Evolutionary conservation across 2,113 vertebrate genomes (phyloP), one percentile per base, ranked within the genome.

Genomic region (Corvus cornix): DNA sequence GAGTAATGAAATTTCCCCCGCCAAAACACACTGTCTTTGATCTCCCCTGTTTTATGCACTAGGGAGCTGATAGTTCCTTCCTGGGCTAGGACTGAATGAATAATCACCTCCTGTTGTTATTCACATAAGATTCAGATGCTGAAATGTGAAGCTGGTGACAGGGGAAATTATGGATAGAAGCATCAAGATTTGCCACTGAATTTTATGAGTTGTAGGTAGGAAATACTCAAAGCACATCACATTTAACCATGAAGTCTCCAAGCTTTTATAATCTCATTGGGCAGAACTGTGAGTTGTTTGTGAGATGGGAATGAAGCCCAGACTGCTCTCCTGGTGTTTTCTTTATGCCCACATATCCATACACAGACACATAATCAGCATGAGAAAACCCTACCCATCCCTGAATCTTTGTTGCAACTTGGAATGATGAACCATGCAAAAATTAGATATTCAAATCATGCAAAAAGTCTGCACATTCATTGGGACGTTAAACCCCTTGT

Each of bases 51-150:
- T 82, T 87, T 73, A 76, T 79, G 66, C 67, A 46, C 64, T 43
- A 33, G 84, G 39, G 55, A 91, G 16, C 33, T 85, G 44, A 76
- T 20, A 52, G 56, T 68, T 96, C 60, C 52, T 91, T 89, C 35
- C 33, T 66, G 56, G 78, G 23, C 44, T 78, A 64, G 52, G 48
- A 37, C 16, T 91, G 87, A 91, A 82, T 30, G 58, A 91, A 62
- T 87, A 94, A 84, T 91, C 73, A 67, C 70, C 52, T 90, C 58
- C 87, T 85, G 62, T 64, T 82, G 92, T 84, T 91, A 84, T 76
- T 97, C 93, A 75, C 31, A 51, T 64, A 77, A 76, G 41, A 73
- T 44, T 93, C 58, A 85, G 66, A 79, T 82, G 62, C 56, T 87
- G 60, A 84, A 84, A 91, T 16, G 52, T 75, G 81, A 84, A 84